Percentiles rank a stretch among this genome's conserved stretches.
Evolutionary conservation across 2,797 vertebrate species (phyloP).

Genomic region (Enteromius treurensis): DNA sequence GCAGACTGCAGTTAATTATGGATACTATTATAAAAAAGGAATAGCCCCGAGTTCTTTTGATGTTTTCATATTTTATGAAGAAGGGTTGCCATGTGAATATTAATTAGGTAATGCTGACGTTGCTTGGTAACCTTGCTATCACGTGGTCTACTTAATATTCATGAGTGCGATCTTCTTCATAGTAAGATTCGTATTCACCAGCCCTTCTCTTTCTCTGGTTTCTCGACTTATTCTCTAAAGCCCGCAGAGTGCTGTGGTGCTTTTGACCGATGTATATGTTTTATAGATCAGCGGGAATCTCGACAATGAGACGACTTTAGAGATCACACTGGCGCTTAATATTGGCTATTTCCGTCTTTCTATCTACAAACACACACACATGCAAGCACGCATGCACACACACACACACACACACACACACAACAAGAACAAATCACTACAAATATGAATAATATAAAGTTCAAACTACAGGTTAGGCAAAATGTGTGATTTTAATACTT

Average conservation of each 20-base stretch:
- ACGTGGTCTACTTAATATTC: conserved; percentile 17
- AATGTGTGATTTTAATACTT: not conserved
- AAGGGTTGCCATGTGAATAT: not conserved
- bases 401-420: not conserved
- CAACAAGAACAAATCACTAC: not conserved
- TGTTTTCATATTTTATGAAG: not conserved
- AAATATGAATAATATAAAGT: not conserved
- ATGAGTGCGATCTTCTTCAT: not conserved
- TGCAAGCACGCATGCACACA: not conserved
- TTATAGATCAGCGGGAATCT: not conserved
- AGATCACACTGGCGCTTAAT: conserved; percentile 4
- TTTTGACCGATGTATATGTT: not conserved
- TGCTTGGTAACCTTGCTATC: conserved; percentile 1
- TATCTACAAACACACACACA: not conserved
- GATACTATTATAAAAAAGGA: not conserved
- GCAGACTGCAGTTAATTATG: not conserved
- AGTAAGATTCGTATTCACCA: not conserved
- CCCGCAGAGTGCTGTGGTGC: not conserved
- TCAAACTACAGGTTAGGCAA: not conserved
- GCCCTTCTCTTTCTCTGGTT: not conserved
- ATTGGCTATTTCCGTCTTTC: conserved; percentile 40
- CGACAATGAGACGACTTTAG: conserved; percentile 4
- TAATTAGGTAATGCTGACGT: not conserved
- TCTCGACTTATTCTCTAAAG: not conserved
- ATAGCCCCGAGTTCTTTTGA: not conserved